Conservation (phyloP, 2,113 vertebrate genomes). For the Sminthopsis crassicaudata region DNA sequence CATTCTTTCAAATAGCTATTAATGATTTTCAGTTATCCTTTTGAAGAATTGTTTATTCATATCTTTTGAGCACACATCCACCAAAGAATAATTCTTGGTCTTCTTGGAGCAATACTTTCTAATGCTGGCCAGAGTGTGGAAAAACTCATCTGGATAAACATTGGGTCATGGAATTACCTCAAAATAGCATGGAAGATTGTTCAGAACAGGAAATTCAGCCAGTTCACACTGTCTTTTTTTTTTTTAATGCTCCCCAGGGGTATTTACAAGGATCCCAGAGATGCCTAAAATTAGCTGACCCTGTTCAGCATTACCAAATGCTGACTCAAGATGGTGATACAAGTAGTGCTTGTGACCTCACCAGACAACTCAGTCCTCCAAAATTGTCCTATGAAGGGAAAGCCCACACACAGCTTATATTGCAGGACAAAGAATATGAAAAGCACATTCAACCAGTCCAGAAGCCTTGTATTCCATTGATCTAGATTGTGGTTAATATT, state of each 20-base stretch:
- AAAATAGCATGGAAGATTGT: constrained; percentile 48
- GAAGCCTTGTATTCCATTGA: background rate
- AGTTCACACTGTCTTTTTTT: constrained; percentile 53
- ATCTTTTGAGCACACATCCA: background rate
- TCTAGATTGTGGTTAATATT: background rate
- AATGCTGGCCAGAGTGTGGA: constrained; percentile 2
- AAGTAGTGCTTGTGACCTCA: constrained; percentile 81
- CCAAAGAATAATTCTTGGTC: background rate
- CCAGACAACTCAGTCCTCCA: constrained; percentile 79
- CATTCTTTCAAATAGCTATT: background rate
- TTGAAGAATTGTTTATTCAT: background rate
- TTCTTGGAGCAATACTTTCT: constrained; percentile 16
- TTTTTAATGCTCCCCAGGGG: constrained; percentile 51
- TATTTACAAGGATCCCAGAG: constrained; percentile 69
- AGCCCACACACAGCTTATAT: constrained; percentile 74
- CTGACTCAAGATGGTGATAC: constrained; percentile 85
- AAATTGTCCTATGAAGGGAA: constrained; percentile 82
- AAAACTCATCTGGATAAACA: constrained; percentile 14
- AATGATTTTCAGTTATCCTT: background rate
- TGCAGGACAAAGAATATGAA: constrained; percentile 67
- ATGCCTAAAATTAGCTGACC: constrained; percentile 76
- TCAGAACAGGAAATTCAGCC: constrained; percentile 54
- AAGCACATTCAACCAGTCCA: constrained; percentile 60
- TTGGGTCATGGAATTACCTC: constrained; percentile 27
- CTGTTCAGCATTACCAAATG: constrained; percentile 75